Conservation (phyloP, 2,888 invertebrate genomes). For the Rhagonycha fulva region DNA sequence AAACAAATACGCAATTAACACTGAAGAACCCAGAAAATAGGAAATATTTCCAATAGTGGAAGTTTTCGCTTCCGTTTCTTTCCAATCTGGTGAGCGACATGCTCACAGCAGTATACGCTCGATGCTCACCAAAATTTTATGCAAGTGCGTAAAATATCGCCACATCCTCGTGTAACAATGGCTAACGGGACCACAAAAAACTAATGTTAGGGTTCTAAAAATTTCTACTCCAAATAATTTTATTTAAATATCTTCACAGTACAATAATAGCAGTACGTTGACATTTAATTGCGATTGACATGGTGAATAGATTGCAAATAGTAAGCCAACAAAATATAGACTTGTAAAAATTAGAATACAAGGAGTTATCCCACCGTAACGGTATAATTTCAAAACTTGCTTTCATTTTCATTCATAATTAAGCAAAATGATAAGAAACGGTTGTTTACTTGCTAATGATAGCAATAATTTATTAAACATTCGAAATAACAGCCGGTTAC, state of each 20-base stretch:
- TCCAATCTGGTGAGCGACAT: background rate
- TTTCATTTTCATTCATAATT: background rate
- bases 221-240: slow-evolving; percentile 12
- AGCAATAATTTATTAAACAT: background rate
- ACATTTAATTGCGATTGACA: slow-evolving; percentile 24
- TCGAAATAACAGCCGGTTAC: background rate
- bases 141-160: slow-evolving; percentile 10
- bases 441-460: background rate
- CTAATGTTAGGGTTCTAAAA: background rate
- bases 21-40: background rate
- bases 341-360: slow-evolving; percentile 4
- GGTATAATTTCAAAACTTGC: background rate
- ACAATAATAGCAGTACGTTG: slow-evolving; percentile 25
- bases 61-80: background rate
- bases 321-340: slow-evolving; percentile 15
- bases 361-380: slow-evolving; percentile 6
- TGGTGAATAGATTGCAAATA: slow-evolving; percentile 13
- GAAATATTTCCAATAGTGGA: background rate
- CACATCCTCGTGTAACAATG: slow-evolving; percentile 18
- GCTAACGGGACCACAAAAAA: slow-evolving; percentile 5
- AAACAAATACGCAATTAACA: background rate
- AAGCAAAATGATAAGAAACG: background rate
- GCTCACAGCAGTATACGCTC: slow-evolving; percentile 7
- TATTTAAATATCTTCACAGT: slow-evolving; percentile 15
- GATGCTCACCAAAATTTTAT: slow-evolving; percentile 6